Evolutionary conservation across 2,888 invertebrate species (phyloP).

Genomic region (Machimus rusticus): DNA sequence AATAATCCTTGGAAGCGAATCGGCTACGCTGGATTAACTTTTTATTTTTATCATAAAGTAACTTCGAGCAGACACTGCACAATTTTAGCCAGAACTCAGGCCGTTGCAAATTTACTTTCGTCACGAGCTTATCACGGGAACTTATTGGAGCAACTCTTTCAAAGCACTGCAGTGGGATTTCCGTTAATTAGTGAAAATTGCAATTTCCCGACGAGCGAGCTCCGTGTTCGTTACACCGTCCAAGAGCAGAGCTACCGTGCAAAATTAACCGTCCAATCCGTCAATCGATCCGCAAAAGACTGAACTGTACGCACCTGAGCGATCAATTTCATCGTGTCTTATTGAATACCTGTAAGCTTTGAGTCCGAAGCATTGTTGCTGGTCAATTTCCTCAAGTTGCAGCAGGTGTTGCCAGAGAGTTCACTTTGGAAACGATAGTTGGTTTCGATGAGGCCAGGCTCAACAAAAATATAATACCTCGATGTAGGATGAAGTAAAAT

Average conservation of each 20-base stretch:
- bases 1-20: conserved; percentile 21
- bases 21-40: not conserved
- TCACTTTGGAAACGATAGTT: not conserved
- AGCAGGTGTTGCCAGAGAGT: not conserved
- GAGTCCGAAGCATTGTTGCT: conserved; percentile 10
- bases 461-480: too few relatives aligned
- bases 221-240: not conserved
- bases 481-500: too few relatives aligned
- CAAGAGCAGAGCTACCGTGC: not conserved
- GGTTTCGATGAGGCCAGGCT: not conserved
- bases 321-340: conserved; percentile 36
- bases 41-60: not conserved
- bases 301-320: conserved; percentile 22
- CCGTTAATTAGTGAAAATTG: conserved; percentile 15
- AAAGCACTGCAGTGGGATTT: not conserved
- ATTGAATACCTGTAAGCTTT: conserved; percentile 23
- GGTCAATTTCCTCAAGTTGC: not conserved
- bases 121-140: not conserved
- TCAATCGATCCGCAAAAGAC: conserved; percentile 37
- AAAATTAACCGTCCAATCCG: conserved; percentile 10
- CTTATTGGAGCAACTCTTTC: not conserved
- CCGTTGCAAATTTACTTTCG: conserved; percentile 6
- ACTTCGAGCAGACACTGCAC: not conserved
- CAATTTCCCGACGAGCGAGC: not conserved
- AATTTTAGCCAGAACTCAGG: not conserved